Evolutionary conservation across 2,113 vertebrate species (phyloP).

Genomic region (Podarcis muralis): DNA sequence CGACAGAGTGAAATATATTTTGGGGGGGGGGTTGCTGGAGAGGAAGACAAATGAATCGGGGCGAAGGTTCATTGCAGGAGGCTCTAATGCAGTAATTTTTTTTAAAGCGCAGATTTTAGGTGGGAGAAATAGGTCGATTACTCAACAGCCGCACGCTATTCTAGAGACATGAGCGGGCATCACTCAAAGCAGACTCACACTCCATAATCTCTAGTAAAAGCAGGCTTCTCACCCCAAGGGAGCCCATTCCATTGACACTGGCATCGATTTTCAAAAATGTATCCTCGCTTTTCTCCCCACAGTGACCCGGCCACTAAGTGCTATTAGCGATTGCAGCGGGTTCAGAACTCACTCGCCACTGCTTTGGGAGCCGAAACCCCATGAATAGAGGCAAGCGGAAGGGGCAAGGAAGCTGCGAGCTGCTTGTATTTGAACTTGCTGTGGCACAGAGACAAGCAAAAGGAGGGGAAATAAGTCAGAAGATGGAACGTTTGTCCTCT

Average conservation of each 20-base stretch:
- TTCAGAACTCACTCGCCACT: slow-evolving; percentile 56
- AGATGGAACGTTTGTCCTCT: not conserved
- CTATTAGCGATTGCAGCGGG: slow-evolving; percentile 55
- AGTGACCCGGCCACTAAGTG: slow-evolving; percentile 58
- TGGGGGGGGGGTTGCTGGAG: not conserved
- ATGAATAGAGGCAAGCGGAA: slow-evolving; percentile 55
- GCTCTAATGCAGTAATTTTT: not conserved
- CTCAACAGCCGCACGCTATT: rapidly evolving
- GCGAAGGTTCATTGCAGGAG: not conserved
- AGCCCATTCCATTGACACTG: slow-evolving; percentile 64
- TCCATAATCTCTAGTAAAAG: slow-evolving; percentile 72
- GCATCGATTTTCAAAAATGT: slow-evolving; percentile 81
- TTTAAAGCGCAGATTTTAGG: too few species aligned
- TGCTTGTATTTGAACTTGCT: not conserved
- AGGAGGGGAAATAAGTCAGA: not conserved
- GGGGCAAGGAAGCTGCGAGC: not conserved
- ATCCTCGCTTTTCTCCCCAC: slow-evolving; percentile 58
- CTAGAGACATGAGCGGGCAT: rapidly evolving
- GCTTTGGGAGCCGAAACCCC: slow-evolving; percentile 61
- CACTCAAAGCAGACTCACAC: rapidly evolving
- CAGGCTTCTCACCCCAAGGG: slow-evolving; percentile 68
- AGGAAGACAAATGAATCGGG: not conserved
- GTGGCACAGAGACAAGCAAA: not conserved
- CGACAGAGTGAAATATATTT: not conserved
- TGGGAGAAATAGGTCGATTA: slow-evolving; percentile 25